A percentile compares a stretch with the other conserved stretches of the same genome.
Conservation (phyloP, 1,140 invertebrate genomes). For the Ephestia elutella region DNA sequence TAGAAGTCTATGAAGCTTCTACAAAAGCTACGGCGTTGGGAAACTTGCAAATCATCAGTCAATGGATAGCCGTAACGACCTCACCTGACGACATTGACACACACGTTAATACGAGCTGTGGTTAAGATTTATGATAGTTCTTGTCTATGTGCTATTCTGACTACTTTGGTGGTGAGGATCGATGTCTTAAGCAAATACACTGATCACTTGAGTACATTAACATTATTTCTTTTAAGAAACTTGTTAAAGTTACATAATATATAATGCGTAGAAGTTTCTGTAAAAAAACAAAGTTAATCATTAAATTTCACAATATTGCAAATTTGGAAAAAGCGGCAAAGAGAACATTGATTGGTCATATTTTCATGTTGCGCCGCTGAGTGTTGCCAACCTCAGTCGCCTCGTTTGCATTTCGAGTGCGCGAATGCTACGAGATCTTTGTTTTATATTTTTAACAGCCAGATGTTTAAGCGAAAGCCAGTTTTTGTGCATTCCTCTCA, state of each 20-base stretch:
- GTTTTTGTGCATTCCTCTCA: conserved; percentile 50
- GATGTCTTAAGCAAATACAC: background rate
- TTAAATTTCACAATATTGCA: background rate
- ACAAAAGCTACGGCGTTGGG: conserved; percentile 29
- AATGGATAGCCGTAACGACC: conserved; percentile 31
- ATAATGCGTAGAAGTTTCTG: no score
- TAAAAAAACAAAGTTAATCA: background rate
- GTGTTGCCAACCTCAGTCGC: conserved; percentile 39
- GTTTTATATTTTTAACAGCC: conserved; percentile 46
- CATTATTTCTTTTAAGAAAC: background rate
- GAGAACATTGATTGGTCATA: background rate
- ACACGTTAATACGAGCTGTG: conserved; percentile 26
- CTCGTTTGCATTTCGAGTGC: conserved; percentile 52
- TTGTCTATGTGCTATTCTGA: background rate
- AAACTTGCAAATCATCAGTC: conserved; percentile 49
- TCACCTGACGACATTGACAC: conserved; percentile 30
- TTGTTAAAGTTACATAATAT: no score
- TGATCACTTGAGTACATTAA: background rate
- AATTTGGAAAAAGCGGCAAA: conserved; percentile 2
- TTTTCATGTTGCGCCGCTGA: conserved; percentile 6
- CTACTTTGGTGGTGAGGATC: background rate
- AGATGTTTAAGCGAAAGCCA: conserved; percentile 54
- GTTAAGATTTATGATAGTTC: conserved; percentile 23
- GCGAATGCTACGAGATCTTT: conserved; percentile 34
- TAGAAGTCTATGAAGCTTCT: conserved; percentile 16